Conservation (phyloP, 2,797 vertebrate genomes). For the Gallinago stenura region DNA sequence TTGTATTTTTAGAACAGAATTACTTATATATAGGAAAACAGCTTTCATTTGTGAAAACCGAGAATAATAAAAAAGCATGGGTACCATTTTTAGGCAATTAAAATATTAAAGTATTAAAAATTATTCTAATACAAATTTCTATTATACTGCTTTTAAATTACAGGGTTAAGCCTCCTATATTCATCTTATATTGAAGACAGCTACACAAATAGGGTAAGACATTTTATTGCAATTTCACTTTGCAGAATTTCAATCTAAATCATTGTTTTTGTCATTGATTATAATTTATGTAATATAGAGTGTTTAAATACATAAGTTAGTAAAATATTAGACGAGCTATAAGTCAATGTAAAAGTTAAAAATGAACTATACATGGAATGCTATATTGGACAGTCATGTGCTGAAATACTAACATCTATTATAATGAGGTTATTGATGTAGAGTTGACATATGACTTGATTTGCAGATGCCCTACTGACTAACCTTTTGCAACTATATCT, state of each 20-base stretch:
- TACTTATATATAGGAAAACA: neutral
- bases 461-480: constrained; percentile 76
- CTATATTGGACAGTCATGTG: constrained; percentile 67
- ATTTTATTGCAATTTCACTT: constrained; percentile 72
- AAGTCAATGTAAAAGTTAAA: constrained; percentile 71
- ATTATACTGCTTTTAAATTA: constrained; percentile 27
- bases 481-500: constrained; percentile 76
- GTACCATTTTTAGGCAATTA: neutral
- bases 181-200: constrained; percentile 60
- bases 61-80: neutral
- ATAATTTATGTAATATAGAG: constrained; percentile 75
- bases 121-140: neutral
- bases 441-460: constrained; percentile 77
- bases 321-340: constrained; percentile 67
- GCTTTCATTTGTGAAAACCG: neutral
- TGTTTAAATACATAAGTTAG: constrained; percentile 71
- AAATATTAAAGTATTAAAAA: no score
- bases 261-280: constrained; percentile 67
- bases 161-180: constrained; percentile 34
- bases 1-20: neutral
- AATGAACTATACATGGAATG: constrained; percentile 62
- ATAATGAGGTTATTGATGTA: constrained; percentile 79
- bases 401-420: constrained; percentile 76
- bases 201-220: constrained; percentile 59
- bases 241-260: constrained; percentile 72